A percentile compares a stretch with the other conserved stretches of the same genome.
Conservation (phyloP, 2,888 invertebrate species). For the Poecilobothrus nobilitatus region DNA sequence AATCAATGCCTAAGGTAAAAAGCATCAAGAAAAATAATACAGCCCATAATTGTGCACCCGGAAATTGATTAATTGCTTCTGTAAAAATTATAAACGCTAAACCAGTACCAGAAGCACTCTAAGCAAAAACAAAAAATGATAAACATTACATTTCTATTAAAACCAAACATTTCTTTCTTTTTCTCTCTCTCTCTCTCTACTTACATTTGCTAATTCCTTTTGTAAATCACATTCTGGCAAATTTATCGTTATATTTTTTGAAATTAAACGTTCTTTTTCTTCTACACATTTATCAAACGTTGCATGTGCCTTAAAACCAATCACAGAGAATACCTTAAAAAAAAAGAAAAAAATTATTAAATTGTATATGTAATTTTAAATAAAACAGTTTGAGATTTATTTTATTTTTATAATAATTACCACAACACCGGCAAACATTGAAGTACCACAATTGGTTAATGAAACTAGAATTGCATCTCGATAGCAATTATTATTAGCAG, state of each 20-base stretch:
- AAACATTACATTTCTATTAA: background rate
- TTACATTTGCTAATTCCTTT: constrained; percentile 80
- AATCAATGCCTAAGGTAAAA: constrained; percentile 91
- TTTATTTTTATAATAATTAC: constrained; percentile 33
- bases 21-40: constrained; percentile 94
- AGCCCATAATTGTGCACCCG: constrained; percentile 93
- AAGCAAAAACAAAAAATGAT: constrained; percentile 24
- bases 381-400: too few relatives aligned
- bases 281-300: constrained; percentile 41
- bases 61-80: constrained; percentile 96
- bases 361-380: too few relatives aligned
- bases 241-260: constrained; percentile 54
- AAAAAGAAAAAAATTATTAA: too few relatives aligned
- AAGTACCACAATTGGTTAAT: constrained; percentile 86
- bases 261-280: constrained; percentile 47
- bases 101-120: constrained; percentile 95
- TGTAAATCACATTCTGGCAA: constrained; percentile 73
- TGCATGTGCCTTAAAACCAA: constrained; percentile 70
- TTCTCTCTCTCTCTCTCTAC: too few relatives aligned
- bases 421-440: constrained; percentile 93
- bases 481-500: constrained; percentile 92
- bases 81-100: constrained; percentile 96
- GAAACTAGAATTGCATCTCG: constrained; percentile 89
- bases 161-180: background rate
- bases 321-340: constrained; percentile 81